These are phyloP conservation scores for Malurus leucopterus DNA, from an alignment of 2,797 vertebrate species.

Conservation along the genomic window DNA sequence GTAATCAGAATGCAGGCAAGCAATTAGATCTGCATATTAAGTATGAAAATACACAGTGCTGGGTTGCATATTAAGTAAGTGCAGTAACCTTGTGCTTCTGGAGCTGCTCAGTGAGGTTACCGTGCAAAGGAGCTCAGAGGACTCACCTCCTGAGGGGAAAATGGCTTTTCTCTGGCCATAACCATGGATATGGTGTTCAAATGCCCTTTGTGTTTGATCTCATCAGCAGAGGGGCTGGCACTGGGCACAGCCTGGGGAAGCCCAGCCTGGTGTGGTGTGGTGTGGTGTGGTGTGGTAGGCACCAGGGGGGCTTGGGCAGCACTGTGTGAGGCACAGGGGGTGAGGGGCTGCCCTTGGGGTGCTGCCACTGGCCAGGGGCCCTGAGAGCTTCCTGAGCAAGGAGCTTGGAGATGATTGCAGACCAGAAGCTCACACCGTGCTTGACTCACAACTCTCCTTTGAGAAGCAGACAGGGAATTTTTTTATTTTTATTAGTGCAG, in stretches of 20 bases:
- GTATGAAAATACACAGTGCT: constrained; percentile 15
- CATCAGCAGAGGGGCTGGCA: not conserved
- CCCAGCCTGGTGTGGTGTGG: fast-evolving
- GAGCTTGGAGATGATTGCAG: fast-evolving
- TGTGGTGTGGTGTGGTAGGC: fast-evolving
- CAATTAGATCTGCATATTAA: constrained; percentile 44
- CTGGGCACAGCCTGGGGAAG: fast-evolving
- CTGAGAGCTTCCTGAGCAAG: fast-evolving
- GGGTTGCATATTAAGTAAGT: not conserved
- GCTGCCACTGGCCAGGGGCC: fast-evolving
- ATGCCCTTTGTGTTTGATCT: not conserved
- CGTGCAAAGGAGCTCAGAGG: not conserved
- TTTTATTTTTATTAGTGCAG: not conserved
- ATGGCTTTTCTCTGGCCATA: not conserved
- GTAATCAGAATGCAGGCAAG: constrained; percentile 35
- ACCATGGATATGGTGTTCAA: fast-evolving
- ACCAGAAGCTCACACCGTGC: not conserved
- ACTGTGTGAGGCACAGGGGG: fast-evolving
- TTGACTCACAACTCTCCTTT: fast-evolving
- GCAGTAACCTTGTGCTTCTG: not conserved
- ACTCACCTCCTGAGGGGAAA: not conserved
- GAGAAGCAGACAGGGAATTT: not conserved
- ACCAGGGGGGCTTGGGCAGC: not conserved
- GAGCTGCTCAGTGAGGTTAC: not conserved
- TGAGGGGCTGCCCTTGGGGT: fast-evolving